Evolutionary conservation across 2,888 invertebrate genomes (phyloP), one percentile per base, ranked within the genome.

Genomic region (Galeopsomyia nigrocyanea): DNA sequence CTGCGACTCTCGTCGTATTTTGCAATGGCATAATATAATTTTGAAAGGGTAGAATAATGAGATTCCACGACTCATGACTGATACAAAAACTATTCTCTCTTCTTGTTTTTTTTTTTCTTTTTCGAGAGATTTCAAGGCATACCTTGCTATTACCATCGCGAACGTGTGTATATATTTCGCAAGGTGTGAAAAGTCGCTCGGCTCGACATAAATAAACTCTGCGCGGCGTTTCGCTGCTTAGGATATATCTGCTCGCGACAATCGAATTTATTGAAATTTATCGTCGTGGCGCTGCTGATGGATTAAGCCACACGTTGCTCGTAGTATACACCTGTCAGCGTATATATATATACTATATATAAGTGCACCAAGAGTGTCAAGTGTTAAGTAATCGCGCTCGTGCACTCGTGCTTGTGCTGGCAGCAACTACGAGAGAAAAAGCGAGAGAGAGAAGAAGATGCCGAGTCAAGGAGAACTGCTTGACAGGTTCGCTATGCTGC

Each of bases 401-500:
- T 9, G 16, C 17, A 22, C 17, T 62, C 10, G 13, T 13, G 55
- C 19, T 21, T 31, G 19, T n/a, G 2, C 22, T n/a, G n/a, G 13
- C 19, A 22, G n/a, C 39, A 21, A n/a, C 19, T 3, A 17, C 17
- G 31, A 46, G 16, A 46, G n/a, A 21, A 16, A 31, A 31, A 6
- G 21, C 14, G 49, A 17, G 46, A 10, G 19, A 9, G 19, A 53
- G 58, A 74, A 62, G 57, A 56, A 58, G 63, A 63, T 65, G 62
- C 22, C 47, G 72, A 75, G 72, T 75, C 75, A 75, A 75, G 75
- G 72, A 63, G 66, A 75, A 72, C 72, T 39, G 58, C 75, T 66
- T 22, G 62, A 10, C 50, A 61, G 57, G 14, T 3, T 22, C 31
- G 39, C 55, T 46, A 26, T 26, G 26, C 26, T n/a, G n/a, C n/a